Base-by-base conservation (phyloP, 30 jellyfish, hydroid and myxozoan genomes). In the Pelagia noctiluca region DNA sequence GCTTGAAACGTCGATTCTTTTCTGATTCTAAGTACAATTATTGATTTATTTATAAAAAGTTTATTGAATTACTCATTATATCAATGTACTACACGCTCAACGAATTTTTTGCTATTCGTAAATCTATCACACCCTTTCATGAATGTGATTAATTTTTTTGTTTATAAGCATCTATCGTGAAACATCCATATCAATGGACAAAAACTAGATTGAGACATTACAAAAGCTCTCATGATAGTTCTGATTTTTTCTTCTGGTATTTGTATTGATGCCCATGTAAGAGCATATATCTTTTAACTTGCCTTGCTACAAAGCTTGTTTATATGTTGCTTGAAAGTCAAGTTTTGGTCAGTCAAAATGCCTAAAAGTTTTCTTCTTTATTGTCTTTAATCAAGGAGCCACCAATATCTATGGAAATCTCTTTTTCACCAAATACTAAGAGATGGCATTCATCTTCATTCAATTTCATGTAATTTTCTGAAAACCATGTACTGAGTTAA, bases 191-290 rank as follows among this genome's bases (percentile, higher is more conserved):
- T 18, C 79, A 76, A 32, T 35, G 53, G 72, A 50, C 88, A 54
- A 35, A 21, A 8, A 31, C 79, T 76, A 50, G 53, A 73, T 42
- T 73, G 71, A 73, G 85, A 73, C 46, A 73, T 36, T 48, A 22
- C 35, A 54, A 76, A 76, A 79, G 88, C 80, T 76, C 88, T 76
- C 88, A 54, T 76, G 80, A 76, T 79, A 22, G 53, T 76, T 72
- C 63, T 2, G 32, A 28, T 49, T 60, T 76, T 76, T 76, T 78
- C 81, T 78, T 78, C 28, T 25, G 82, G 89, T 81, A 61, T 57
- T 31, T 78, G 36, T 46, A 28, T 60, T 42, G 89, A 60, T 42
- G 69, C 89, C 70, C 89, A 34, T 57, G 82, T 68, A 78, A 78
- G 29, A 61, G 89, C 83, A 78, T 78, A 69, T 54, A 78, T 80